Evolutionary conservation across 2,888 invertebrate genomes (phyloP), one percentile per base, ranked within the genome.

Genomic region (Hemistola chrysoprasaria): DNA sequence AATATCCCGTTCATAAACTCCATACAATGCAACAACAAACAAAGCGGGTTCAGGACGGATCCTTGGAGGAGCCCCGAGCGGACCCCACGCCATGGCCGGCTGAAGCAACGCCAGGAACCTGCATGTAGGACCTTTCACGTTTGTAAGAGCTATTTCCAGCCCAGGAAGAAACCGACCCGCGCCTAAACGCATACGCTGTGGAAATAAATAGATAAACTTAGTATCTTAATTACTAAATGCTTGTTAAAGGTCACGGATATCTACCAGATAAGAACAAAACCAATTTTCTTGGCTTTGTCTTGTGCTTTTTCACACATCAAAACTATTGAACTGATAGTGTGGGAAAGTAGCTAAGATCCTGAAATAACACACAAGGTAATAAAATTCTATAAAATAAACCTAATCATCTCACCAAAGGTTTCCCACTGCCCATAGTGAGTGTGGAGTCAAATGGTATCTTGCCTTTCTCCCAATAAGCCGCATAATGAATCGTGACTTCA

Each of bases 381-480:
- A 31, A 24, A 11, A 9, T 10, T 16, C 2, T 6, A 32, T 26
- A 2, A 24, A 11, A 11, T 8, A 5, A 8, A 24, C 16, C n/a
- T 22, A 6, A 21, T 8, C 25, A n/a, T 51, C 60, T 67, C 46
- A 87, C 87, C 50, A 64, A 42, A 0, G 83, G 84, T 0, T 53
- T 50, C 0, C 81, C 82, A 3, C 37, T 47, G 10, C 78, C 79
- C 72, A 73, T 78, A 0, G 79, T 80, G 0, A 86, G 66, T 0
- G 85, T 76, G 0, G 77, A 80, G 35, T 88, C 88, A n/a, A 88
- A 88, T 0, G 88, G 85, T 20, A 85, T 70, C 0, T 57, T 74
- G 0, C 71, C 69, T 1, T 71, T 74, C 43, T 88, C 88, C 69
- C 82, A 87, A 27, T 87, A 88, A 0, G 81, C 86, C 0, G 88